Conservation (phyloP, 2,797 vertebrate species). For the Dipus sagitta region DNA sequence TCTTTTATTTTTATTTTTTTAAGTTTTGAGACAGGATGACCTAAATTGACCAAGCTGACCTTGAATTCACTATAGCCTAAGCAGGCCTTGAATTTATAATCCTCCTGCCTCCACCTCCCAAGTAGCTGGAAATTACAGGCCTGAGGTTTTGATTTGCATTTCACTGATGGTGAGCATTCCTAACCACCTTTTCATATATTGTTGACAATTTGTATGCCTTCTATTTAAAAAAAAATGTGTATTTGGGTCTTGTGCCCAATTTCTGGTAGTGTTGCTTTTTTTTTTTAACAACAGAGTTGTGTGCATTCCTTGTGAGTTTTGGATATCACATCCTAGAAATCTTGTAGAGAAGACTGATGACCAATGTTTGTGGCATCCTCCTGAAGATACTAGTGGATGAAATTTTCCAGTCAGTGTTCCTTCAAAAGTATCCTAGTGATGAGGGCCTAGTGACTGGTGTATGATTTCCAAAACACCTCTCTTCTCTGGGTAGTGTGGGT, state of each 20-base stretch:
- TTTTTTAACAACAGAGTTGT: not conserved
- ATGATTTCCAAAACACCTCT: not conserved
- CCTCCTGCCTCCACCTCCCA: not conserved
- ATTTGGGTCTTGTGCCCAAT: not conserved
- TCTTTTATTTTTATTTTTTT: not conserved
- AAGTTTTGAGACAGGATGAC: not conserved
- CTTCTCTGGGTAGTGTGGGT: not conserved
- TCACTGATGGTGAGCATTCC: not conserved
- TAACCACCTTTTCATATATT: not conserved
- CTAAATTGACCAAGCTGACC: not conserved
- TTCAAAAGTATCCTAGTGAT: not conserved
- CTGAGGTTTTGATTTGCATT: not conserved
- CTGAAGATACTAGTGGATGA: not conserved
- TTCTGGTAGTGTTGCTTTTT: not conserved
- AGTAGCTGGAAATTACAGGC: not conserved
- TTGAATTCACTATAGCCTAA: not conserved
- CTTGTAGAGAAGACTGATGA: not conserved
- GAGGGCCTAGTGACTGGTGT: not conserved
- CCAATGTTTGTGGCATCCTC: not conserved
- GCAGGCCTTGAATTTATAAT: not conserved
- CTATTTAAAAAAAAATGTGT: not conserved
- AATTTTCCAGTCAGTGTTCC: not conserved
- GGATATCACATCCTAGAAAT: not conserved
- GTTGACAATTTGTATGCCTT: not conserved
- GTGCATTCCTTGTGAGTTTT: not conserved